Conservation (phyloP, 2,888 invertebrate genomes). For the Prosopocoilus inquinatus region DNA sequence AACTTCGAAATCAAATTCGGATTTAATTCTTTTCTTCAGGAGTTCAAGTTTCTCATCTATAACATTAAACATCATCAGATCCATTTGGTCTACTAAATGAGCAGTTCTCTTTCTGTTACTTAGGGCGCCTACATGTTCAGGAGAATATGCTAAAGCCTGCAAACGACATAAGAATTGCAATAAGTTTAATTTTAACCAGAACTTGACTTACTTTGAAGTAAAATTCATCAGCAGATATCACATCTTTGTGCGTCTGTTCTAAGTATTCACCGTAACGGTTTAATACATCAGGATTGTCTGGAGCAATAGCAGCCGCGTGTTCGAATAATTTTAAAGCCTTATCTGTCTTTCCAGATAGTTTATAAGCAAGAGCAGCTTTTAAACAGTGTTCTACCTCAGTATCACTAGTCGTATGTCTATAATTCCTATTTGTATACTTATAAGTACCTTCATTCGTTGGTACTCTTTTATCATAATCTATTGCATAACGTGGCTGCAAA, state of each 20-base stretch:
- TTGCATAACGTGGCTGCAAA: constrained; percentile 24
- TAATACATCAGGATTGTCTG: constrained; percentile 88
- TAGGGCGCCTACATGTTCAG: constrained; percentile 77
- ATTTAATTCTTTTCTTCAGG: constrained; percentile 73
- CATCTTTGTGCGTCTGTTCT: constrained; percentile 79
- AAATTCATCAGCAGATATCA: constrained; percentile 86
- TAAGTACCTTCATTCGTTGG: constrained; percentile 19
- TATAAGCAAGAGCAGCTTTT: constrained; percentile 83
- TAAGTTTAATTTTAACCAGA: not conserved
- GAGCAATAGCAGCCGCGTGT: constrained; percentile 89
- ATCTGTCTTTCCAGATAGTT: constrained; percentile 74
- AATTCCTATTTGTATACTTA: constrained; percentile 11
- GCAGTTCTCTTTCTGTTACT: constrained; percentile 81
- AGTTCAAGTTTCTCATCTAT: constrained; percentile 84
- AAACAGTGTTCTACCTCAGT: constrained; percentile 82
- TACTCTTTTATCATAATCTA: constrained; percentile 27
- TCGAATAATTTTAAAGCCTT: constrained; percentile 85
- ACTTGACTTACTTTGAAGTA: constrained; percentile 66
- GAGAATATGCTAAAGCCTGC: constrained; percentile 75
- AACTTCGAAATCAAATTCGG: constrained; percentile 76
- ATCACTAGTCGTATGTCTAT: constrained; percentile 43
- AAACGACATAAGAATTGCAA: constrained; percentile 15
- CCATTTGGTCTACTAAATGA: constrained; percentile 85
- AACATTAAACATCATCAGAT: constrained; percentile 71
- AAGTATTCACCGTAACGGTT: constrained; percentile 92